These are phyloP conservation scores for Orius insidiosus DNA, from an alignment of 1,140 invertebrate genomes.

Conservation along the genomic window DNA sequence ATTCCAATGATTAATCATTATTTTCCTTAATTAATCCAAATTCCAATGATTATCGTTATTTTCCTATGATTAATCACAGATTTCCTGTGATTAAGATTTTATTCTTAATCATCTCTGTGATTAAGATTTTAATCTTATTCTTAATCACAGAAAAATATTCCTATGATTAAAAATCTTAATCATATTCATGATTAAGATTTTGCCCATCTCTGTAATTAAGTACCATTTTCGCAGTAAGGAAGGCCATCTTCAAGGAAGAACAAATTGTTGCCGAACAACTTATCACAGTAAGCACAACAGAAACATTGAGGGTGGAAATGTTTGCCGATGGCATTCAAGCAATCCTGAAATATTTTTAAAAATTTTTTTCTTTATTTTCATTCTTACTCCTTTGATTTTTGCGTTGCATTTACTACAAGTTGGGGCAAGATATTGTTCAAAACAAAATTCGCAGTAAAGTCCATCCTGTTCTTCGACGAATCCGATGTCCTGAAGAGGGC, in stretches of 20 bases:
- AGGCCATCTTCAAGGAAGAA: slow-evolving; percentile 96
- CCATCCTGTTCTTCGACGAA: slow-evolving; percentile 94
- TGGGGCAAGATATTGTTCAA: slow-evolving; percentile 89
- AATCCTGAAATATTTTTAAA: slow-evolving; percentile 49
- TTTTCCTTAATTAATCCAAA: no score
- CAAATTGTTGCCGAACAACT: slow-evolving; percentile 86
- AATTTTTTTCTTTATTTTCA: not conserved
- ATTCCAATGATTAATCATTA: no score
- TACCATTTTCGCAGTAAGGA: slow-evolving; percentile 92
- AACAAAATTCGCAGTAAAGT: slow-evolving; percentile 95
- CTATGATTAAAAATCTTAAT: no score
- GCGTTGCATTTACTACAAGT: slow-evolving; percentile 80
- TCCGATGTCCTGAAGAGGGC: slow-evolving; percentile 83
- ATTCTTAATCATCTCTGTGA: no score
- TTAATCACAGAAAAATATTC: no score
- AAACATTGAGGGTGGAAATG: slow-evolving; percentile 97
- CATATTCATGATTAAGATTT: no score
- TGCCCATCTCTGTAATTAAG: no score
- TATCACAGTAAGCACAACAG: slow-evolving; percentile 82
- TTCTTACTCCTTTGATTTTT: slow-evolving; percentile 77
- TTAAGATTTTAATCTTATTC: no score
- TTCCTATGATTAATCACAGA: no score
- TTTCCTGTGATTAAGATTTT: no score
- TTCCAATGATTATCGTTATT: no score
- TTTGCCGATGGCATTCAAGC: slow-evolving; percentile 91